Conservation (phyloP, 92 coral and sea anemone genomes). For the Isaurus tuberculatus region DNA sequence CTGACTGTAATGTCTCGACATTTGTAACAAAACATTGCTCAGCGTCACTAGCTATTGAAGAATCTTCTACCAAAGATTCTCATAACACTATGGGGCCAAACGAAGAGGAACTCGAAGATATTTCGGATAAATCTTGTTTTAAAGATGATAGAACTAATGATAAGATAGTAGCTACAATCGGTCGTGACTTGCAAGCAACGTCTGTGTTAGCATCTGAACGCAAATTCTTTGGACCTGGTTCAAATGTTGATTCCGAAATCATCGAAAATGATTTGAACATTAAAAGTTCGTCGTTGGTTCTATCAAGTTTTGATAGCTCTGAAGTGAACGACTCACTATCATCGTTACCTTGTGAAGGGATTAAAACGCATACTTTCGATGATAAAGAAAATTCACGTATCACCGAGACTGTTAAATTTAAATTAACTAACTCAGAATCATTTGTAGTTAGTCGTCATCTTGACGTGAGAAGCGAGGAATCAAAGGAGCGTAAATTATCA, state of each 20-base stretch:
- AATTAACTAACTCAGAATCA: background rate
- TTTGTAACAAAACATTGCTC: background rate
- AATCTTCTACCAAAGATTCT: background rate
- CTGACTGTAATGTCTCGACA: background rate
- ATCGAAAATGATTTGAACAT: background rate
- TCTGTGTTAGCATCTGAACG: background rate
- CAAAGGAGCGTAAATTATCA: background rate
- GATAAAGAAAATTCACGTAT: background rate
- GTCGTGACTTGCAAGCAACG: background rate
- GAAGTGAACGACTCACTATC: conserved; percentile 3
- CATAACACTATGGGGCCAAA: background rate
- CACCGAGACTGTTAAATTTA: background rate
- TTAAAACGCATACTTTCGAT: background rate
- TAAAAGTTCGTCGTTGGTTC: conserved; percentile 7
- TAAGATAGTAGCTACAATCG: background rate
- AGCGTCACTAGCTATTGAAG: background rate
- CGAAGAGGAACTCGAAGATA: background rate
- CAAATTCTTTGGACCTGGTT: background rate
- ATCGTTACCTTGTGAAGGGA: background rate
- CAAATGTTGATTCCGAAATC: background rate
- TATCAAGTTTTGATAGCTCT: conserved; percentile 37
- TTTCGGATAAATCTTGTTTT: background rate
- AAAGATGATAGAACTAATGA: background rate
- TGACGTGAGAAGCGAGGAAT: background rate
- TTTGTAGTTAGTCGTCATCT: background rate